Base-by-base conservation (phyloP, 30 jellyfish, hydroid and myxozoan genomes). In the Pseudorhiza aurosa region DNA sequence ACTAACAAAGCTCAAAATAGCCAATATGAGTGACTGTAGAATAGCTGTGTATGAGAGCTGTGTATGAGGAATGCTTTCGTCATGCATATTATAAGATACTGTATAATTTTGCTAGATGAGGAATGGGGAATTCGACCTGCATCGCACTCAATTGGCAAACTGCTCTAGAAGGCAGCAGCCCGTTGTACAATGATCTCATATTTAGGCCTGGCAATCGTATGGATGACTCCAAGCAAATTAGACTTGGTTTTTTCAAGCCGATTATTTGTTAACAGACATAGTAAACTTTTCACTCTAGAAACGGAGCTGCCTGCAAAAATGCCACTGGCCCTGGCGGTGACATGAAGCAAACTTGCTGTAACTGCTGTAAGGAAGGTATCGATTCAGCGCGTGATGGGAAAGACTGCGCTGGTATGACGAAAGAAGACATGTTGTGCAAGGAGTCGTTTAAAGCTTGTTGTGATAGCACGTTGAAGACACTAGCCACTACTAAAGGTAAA, bases 341-440 rank as follows among this genome's bases (percentile, higher is more conserved):
- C 17, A 56, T 56, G 88, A 76, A 58, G 22, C 26, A 30, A 9
- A 55, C 50, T 4, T 76, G 88, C 42, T 76, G 88, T 30, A 50
- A 14, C 26, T 76, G 88, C 56, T 76, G 88, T 57, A 40, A 58
- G 36, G 32, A 58, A 25, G 88, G 88, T 17, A 56, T 76, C n/a
- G 21, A 0, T 32, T 53, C 88, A 31, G 88, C 77, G 14, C 17
- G 21, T 33, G 59, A 32, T 29, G 77, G 58, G 19, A 35, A n/a
- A 17, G 17, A 25, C 12, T 64, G 77, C 33, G 58, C 32, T 1
- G 21, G 31, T 2, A 15, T 1, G 22, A 18, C 32, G 58, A 24
- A 64, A 12, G 50, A 26, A 28, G 77, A 64, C 11, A 64, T 64
- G 58, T 14, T 64, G 33, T 64, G 77, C 22, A 35, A 2, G 10